Conservation (phyloP, 1,140 invertebrate species). For the Orussus abietinus region DNA sequence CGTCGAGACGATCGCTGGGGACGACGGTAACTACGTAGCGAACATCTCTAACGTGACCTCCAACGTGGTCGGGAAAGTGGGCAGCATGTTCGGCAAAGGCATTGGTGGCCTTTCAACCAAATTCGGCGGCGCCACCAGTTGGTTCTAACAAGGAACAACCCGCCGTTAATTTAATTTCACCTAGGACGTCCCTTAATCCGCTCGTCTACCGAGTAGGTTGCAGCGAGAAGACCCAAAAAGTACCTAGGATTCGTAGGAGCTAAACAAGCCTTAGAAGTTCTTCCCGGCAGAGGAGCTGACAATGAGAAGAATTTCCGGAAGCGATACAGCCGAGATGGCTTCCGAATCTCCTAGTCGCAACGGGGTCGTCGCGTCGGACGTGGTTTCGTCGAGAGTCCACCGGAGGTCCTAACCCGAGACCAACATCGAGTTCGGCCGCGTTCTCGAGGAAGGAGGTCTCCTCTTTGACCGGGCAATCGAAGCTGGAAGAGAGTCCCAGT, state of each 20-base stretch:
- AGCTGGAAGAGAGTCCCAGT: too few species aligned
- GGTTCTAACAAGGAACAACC: conserved; percentile 62
- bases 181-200: background rate
- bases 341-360: too few species aligned
- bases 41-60: conserved; percentile 70
- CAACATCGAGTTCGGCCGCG: too few species aligned
- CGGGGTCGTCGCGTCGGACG: too few species aligned
- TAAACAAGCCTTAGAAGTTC: conserved; percentile 33
- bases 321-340: too few species aligned
- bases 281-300: conserved; percentile 34
- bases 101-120: conserved; percentile 78
- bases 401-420: too few species aligned
- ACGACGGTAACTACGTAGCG: conserved; percentile 63
- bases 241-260: conserved; percentile 7
- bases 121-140: conserved; percentile 66
- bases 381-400: too few species aligned
- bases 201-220: background rate
- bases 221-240: background rate
- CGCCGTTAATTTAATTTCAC: conserved; percentile 25
- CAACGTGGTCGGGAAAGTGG: conserved; percentile 73
- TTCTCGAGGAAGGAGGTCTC: too few species aligned
- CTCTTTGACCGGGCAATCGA: too few species aligned
- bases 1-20: conserved; percentile 57
- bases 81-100: conserved; percentile 79
- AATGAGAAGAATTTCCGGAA: too few species aligned